A percentile compares a stretch with the other conserved stretches of the same genome.
These are phyloP conservation scores for Zoanthus sociatus DNA, from an alignment of 92 coral and sea anemone species.

Conservation along the genomic window DNA sequence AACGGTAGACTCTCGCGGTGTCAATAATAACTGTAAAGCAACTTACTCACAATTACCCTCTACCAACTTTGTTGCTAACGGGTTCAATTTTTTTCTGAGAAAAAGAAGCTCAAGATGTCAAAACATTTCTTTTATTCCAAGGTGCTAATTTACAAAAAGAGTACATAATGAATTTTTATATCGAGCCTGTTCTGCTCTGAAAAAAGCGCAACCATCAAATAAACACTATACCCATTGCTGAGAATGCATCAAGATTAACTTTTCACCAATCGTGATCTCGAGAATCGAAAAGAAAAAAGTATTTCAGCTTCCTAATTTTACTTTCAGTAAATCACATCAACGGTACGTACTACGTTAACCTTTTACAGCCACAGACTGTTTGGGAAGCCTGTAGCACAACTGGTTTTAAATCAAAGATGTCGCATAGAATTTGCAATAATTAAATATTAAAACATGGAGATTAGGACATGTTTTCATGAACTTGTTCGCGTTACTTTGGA, in stretches of 20 bases:
- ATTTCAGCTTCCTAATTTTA: not conserved
- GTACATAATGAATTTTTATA: not conserved
- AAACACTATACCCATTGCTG: not conserved
- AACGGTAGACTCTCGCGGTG: not conserved
- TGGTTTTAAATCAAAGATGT: too few relatives aligned
- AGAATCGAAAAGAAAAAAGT: not conserved
- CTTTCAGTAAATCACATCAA: too few relatives aligned
- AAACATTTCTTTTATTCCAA: not conserved
- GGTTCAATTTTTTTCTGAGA: not conserved
- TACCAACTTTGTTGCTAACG: not conserved
- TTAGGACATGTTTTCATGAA: too few relatives aligned
- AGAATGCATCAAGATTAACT: not conserved
- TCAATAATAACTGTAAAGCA: not conserved
- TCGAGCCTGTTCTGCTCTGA: not conserved
- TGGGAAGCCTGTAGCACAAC: too few relatives aligned
- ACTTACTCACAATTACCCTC: not conserved
- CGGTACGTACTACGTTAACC: too few relatives aligned
- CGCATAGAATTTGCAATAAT: too few relatives aligned
- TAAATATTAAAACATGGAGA: too few relatives aligned
- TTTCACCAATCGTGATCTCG: not conserved
- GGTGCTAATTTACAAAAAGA: not conserved
- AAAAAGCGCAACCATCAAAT: not conserved
- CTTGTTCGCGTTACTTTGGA: too few relatives aligned
- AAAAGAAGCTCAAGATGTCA: not conserved
- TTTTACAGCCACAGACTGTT: too few relatives aligned